Conservation (phyloP, 2,113 vertebrate species). For the Asarcornis scutulata region DNA sequence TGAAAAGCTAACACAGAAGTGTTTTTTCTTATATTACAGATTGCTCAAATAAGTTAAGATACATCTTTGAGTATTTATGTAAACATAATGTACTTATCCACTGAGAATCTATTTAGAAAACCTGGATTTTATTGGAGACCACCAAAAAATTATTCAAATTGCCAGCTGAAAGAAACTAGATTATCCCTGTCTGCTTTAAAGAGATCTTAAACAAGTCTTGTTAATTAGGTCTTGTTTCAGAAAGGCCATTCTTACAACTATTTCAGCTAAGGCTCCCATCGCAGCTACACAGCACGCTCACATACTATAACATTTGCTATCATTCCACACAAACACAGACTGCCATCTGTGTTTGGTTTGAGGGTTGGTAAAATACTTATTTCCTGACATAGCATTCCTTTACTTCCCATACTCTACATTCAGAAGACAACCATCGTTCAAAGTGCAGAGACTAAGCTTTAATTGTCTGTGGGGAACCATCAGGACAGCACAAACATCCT, state of each 20-base stretch:
- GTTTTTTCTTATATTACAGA: not conserved
- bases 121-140: not conserved
- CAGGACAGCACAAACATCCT: not conserved
- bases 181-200: not conserved
- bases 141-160: not conserved
- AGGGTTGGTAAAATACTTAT: not conserved
- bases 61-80: not conserved
- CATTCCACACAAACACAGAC: not conserved
- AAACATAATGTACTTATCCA: not conserved
- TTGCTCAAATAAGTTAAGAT: not conserved
- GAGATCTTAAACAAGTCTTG: not conserved
- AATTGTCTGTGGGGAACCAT: not conserved
- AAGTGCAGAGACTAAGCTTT: not conserved
- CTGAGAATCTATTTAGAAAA: not conserved
- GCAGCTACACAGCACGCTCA: not conserved
- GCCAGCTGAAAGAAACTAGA: not conserved
- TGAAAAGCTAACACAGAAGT: not conserved
- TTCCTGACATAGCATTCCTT: not conserved
- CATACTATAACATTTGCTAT: not conserved
- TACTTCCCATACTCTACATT: not conserved
- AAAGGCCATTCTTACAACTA: not conserved
- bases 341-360: not conserved
- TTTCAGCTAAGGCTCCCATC: not conserved
- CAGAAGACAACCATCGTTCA: not conserved
- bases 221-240: not conserved